Conservation (phyloP, 2,797 vertebrate species). For the Sebastolobus alascanus region DNA sequence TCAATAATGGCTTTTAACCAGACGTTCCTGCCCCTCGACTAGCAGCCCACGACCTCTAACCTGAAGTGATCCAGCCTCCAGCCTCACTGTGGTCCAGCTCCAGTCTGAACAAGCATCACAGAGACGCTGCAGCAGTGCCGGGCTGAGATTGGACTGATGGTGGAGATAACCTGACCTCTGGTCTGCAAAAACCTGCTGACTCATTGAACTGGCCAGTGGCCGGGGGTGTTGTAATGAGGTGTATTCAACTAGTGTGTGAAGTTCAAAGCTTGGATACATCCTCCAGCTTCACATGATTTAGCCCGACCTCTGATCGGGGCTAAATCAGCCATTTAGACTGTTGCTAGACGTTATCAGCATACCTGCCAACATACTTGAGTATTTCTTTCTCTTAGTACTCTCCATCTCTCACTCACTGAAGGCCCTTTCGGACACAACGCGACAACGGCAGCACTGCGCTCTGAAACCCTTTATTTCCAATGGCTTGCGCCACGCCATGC, state of each 20-base stretch:
- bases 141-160: conserved; percentile 42
- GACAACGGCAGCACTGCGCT: too few species aligned
- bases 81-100: conserved; percentile 48
- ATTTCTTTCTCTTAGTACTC: too few species aligned
- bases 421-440: too few species aligned
- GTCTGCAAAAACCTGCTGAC: conserved; percentile 1
- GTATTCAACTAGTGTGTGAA: conserved; percentile 38
- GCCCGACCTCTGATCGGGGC: conserved; percentile 9
- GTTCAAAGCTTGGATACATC: conserved; percentile 49
- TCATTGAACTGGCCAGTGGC: conserved; percentile 12
- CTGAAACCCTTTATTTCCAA: too few species aligned
- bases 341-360: too few species aligned
- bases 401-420: too few species aligned
- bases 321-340: too few species aligned
- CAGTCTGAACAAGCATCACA: conserved; percentile 54
- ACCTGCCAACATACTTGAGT: too few species aligned
- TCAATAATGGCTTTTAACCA: conserved; percentile 12
- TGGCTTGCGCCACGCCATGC: too few species aligned
- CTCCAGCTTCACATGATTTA: conserved; percentile 22
- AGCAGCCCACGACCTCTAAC: conserved; percentile 41
- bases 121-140: conserved; percentile 17
- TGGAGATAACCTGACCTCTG: conserved; percentile 58
- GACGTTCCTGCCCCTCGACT: conserved; percentile 27
- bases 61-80: conserved; percentile 44
- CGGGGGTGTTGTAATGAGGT: conserved; percentile 23